phyloP scores from a whole-genome alignment of 2,888 invertebrate species.

The Drosophila hawaiiensis region DNA sequence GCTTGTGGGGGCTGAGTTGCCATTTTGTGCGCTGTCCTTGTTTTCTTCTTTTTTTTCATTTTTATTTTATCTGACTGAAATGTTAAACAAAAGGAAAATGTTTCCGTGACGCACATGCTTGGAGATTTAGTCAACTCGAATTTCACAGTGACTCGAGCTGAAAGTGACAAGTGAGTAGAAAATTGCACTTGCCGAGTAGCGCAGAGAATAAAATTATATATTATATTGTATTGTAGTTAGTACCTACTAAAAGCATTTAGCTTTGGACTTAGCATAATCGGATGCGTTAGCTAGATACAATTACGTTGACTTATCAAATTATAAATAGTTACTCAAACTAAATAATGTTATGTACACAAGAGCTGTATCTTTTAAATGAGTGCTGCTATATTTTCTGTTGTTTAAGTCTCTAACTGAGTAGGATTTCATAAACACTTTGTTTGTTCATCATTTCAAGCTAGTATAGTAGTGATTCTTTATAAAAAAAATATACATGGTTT shows the following conservation, averaged over 20 bases:
- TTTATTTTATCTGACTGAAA: conserved; percentile 20
- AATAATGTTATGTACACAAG: neutral
- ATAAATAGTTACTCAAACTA: neutral
- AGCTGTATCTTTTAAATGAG: neutral
- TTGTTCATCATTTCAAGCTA: neutral
- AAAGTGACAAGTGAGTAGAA: neutral
- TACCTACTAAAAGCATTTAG: neutral
- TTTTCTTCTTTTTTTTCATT: neutral
- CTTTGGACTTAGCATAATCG: neutral
- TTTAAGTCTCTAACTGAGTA: neutral
- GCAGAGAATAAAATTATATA: neutral
- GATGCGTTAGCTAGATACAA: neutral
- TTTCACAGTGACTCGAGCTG: conserved; percentile 29
- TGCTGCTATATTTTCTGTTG: neutral
- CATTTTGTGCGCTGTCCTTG: conserved; percentile 31
- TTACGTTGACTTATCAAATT: neutral
- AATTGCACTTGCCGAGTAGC: neutral
- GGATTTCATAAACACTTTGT: neutral
- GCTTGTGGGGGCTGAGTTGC: conserved; percentile 39
- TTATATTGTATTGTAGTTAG: neutral
- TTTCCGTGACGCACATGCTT: conserved; percentile 28
- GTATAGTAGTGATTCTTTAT: neutral
- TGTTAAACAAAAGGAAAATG: conserved; percentile 36
- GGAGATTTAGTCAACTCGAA: conserved; percentile 14
- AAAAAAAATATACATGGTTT: neutral